Percentiles rank a stretch among this genome's conserved stretches.
Conservation (phyloP, 2,797 vertebrate genomes). For the Notolepis coatsorum region DNA sequence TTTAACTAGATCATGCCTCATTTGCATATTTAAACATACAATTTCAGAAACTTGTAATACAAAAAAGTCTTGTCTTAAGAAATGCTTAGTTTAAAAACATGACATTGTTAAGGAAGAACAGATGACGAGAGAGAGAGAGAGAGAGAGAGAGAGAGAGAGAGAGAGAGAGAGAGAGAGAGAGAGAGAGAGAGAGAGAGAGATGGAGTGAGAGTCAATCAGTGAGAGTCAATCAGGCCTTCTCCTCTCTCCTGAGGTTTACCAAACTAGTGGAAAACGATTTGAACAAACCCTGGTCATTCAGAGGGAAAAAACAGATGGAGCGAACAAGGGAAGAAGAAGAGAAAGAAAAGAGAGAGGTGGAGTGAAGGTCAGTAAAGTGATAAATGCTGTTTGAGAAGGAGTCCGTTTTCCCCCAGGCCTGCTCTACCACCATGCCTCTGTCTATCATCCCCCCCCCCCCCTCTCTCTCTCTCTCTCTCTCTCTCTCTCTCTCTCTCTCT, state of each 20-base stretch:
- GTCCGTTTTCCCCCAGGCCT: slow-evolving; percentile 4
- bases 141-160: too few relatives aligned
- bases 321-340: too few relatives aligned
- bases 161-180: background rate
- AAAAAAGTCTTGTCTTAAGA: too few relatives aligned
- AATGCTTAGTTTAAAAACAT: too few relatives aligned
- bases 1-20: too few relatives aligned
- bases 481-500: background rate
- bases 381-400: slow-evolving; percentile 42
- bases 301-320: background rate
- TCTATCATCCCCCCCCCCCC: background rate
- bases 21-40: too few relatives aligned
- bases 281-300: slow-evolving; percentile 30
- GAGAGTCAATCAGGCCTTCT: background rate
- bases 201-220: background rate
- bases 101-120: too few relatives aligned
- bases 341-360: background rate
- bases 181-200: background rate
- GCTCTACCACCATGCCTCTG: background rate
- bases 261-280: slow-evolving; percentile 25
- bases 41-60: too few relatives aligned
- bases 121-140: too few relatives aligned
- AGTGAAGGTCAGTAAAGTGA: slow-evolving; percentile 47
- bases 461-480: background rate
- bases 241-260: background rate